Evolutionary conservation across 2,888 invertebrate genomes (phyloP).

Genomic region (Drosophila affinis): DNA sequence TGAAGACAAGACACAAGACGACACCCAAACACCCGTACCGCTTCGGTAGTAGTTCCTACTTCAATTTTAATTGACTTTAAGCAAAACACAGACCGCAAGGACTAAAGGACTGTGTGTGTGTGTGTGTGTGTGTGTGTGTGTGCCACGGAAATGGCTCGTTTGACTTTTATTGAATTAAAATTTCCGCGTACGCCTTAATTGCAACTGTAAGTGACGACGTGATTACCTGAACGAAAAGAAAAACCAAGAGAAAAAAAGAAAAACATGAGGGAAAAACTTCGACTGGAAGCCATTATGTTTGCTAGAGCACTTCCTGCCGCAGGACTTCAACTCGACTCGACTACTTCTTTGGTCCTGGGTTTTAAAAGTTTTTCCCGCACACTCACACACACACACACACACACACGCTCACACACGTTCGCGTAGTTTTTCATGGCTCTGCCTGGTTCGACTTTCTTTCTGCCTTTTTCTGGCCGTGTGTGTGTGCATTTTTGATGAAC

Average conservation of each 20-base stretch:
- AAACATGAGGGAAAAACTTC: conserved; percentile 41
- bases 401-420: conserved; percentile 1
- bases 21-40: background rate
- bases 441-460: conserved; percentile 32
- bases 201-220: conserved; percentile 64
- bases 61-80: conserved; percentile 76
- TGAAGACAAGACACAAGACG: conserved; percentile 36
- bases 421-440: conserved; percentile 48
- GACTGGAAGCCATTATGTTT: conserved; percentile 50
- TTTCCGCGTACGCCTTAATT: conserved; percentile 55
- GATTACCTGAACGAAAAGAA: conserved; percentile 53
- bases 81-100: conserved; percentile 65
- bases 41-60: conserved; percentile 37
- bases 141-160: conserved; percentile 67
- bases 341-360: background rate
- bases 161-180: conserved; percentile 77
- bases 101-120: background rate
- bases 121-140: conserved; percentile 31
- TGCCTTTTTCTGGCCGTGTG: conserved; percentile 41
- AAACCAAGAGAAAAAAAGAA: background rate
- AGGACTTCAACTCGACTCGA: conserved; percentile 30
- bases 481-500: conserved; percentile 75
- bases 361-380: conserved; percentile 45
- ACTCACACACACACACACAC: conserved; percentile 5
- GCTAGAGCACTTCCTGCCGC: conserved; percentile 60